Evolutionary conservation across 2,888 invertebrate species (phyloP).

Genomic region (Macrophya annulata): DNA sequence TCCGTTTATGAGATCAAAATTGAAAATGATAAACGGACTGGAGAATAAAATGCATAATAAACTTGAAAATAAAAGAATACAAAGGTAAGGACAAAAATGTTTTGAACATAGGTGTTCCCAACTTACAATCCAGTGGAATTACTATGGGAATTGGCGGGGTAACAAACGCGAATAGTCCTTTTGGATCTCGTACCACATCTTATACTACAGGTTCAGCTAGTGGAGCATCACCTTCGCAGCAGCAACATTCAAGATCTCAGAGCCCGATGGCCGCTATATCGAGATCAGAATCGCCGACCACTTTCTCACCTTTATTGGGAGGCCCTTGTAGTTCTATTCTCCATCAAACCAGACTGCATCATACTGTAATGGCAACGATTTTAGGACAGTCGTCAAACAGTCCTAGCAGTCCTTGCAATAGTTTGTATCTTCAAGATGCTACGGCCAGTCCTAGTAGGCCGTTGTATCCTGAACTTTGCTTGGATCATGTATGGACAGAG

Average conservation of each 20-base stretch:
- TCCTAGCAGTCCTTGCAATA: constrained; percentile 68
- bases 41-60: background rate
- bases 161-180: constrained; percentile 69
- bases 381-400: constrained; percentile 70
- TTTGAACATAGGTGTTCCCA: constrained; percentile 66
- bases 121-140: constrained; percentile 68
- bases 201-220: constrained; percentile 73
- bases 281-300: constrained; percentile 77
- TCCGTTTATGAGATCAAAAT: background rate
- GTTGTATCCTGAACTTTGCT: constrained; percentile 91
- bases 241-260: constrained; percentile 79
- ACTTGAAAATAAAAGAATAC: background rate
- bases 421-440: constrained; percentile 70
- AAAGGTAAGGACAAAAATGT: background rate
- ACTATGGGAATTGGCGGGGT: constrained; percentile 63
- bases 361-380: constrained; percentile 71
- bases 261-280: constrained; percentile 81
- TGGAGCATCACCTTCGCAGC: constrained; percentile 72
- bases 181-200: constrained; percentile 73
- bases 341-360: constrained; percentile 73
- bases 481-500: constrained; percentile 96
- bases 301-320: constrained; percentile 72
- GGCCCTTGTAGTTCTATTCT: constrained; percentile 66
- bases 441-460: constrained; percentile 81
- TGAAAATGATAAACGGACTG: background rate